phyloP scores from a whole-genome alignment of 2,888 invertebrate genomes.

The Leptopterna dolabrata region DNA sequence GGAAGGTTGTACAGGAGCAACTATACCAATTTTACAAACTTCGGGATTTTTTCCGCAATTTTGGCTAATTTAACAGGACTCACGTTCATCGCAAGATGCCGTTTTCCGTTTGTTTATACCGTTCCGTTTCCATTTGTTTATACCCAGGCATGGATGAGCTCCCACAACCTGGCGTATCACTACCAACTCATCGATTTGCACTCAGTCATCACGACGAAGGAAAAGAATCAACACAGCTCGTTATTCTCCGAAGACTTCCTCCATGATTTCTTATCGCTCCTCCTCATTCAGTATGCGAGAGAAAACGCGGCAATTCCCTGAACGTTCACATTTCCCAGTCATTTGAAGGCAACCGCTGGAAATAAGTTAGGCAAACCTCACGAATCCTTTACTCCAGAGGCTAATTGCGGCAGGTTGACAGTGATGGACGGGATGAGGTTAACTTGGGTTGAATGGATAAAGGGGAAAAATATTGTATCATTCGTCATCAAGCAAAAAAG shows the following conservation, averaged over 20 bases:
- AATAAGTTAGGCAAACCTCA: neutral
- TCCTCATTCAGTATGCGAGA: neutral
- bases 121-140: no score
- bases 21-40: no score
- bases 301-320: neutral
- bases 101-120: no score
- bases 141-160: no score
- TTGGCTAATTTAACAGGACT: no score
- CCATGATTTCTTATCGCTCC: neutral
- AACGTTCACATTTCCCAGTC: neutral
- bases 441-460: neutral
- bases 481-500: neutral
- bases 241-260: neutral
- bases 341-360: neutral
- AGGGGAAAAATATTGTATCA: neutral
- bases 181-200: no score
- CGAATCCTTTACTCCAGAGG: neutral
- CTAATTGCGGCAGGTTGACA: conserved; percentile 3
- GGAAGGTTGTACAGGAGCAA: no score
- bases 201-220: no score
- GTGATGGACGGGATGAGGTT: neutral
- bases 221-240: no score
- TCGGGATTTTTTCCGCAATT: no score
- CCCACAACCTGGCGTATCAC: no score
- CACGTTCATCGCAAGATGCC: no score